Conservation (phyloP, 2,113 vertebrate species). For the Sceloporus undulatus region DNA sequence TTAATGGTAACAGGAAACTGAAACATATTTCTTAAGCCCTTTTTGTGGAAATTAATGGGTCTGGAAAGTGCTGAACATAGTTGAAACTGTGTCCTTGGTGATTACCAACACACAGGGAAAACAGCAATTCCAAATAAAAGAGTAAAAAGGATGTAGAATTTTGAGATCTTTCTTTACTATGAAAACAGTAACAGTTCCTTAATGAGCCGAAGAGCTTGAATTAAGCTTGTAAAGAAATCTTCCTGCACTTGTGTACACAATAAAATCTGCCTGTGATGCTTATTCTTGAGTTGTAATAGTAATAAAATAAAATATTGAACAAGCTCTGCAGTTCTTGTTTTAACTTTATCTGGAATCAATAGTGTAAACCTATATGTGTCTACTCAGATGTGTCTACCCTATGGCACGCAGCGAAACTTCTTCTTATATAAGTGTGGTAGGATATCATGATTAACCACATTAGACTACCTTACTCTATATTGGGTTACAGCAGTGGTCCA, state of each 20-base stretch:
- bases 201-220: neutral
- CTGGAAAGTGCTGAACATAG: neutral
- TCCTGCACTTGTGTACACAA: no score
- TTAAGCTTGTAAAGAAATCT: neutral
- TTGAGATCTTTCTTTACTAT: neutral
- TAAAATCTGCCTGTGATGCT: neutral
- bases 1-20: neutral
- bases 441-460: neutral
- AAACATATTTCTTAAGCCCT: neutral
- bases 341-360: neutral
- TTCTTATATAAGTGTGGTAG: neutral
- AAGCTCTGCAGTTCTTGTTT: neutral
- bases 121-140: neutral
- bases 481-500: neutral
- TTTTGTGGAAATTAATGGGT: neutral
- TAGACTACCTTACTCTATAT: neutral
- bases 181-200: neutral
- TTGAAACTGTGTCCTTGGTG: neutral
- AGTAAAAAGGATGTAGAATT: neutral
- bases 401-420: neutral
- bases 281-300: no score
- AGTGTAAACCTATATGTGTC: no score
- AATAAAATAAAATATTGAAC: neutral
- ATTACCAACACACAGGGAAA: neutral
- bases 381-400: neutral